Evolutionary conservation across 2,797 vertebrate genomes (phyloP), one percentile per base, ranked within the genome.

Genomic region (Coilia nasus): DNA sequence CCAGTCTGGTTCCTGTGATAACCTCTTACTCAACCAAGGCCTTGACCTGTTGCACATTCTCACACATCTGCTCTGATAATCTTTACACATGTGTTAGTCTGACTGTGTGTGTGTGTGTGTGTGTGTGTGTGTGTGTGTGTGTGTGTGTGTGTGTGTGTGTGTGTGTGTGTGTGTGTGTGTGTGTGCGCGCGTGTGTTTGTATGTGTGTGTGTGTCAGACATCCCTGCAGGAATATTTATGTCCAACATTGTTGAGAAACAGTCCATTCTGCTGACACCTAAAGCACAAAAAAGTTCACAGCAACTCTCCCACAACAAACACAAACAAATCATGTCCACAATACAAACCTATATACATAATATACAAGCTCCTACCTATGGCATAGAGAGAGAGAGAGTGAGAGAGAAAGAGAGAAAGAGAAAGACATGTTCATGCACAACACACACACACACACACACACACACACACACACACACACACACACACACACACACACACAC

Each of bases 91-190:
- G 35, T 75, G 50, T 54, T 54, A 54, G 50, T 9, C 10, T 75
- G 67, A 15, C 0, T 75, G 28, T 75, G 67, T 75, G 28, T 75
- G 28, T 75, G 28, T 75, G 67, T 31, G 64, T 15, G 25, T 31
- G 64, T 15, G 64, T 31, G 64, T 31, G 64, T 14, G 23, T 14
- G 28, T 17, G 28, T 71, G 64, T 35, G 64, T 71, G 64, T 31
- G 23, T 67, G 62, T 67, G 62, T 67, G 25, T 67, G 62, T 67
- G 62, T 87, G 83, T 59, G 87, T 82, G 83, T 75, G 78, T 80
- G 57, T 78, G 83, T 46, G 86, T 23, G n/a, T 83, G n/a, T 85
- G 82, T 88, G 87, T 28, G 81, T 62, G 17, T 56, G 60, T 31
- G 80, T 64, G 44, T 71, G 35, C 78, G 64, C 54, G 50, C 28